A percentile compares a stretch with the other conserved stretches of the same genome.
Evolutionary conservation across 2,888 invertebrate species (phyloP).

Genomic region (Helicoverpa assulta): DNA sequence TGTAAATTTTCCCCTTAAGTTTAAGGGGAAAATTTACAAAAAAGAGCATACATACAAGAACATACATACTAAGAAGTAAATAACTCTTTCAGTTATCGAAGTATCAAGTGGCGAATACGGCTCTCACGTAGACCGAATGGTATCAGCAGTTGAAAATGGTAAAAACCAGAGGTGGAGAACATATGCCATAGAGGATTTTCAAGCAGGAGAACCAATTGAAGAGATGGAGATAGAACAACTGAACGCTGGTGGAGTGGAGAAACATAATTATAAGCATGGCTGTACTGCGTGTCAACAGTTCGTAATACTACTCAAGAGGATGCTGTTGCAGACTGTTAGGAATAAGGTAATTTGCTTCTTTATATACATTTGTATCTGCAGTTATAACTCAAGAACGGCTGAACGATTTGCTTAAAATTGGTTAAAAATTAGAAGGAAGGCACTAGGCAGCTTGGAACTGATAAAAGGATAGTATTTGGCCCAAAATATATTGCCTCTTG

Average conservation of each 20-base stretch:
- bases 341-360: slow-evolving; percentile 91
- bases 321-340: slow-evolving; percentile 94
- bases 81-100: slow-evolving; percentile 92
- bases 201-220: slow-evolving; percentile 52
- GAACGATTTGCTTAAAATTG: no score
- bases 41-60: no score
- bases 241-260: slow-evolving; percentile 83
- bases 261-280: slow-evolving; percentile 88
- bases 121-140: slow-evolving; percentile 92
- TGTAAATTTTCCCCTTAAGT: no score
- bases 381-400: no score
- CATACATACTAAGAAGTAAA: no score
- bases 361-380: no score
- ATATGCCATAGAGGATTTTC: slow-evolving; percentile 68
- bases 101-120: slow-evolving; percentile 95
- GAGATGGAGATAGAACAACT: slow-evolving; percentile 83
- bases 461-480: no score
- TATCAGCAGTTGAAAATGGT: slow-evolving; percentile 92
- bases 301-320: slow-evolving; percentile 91
- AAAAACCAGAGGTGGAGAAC: slow-evolving; percentile 89
- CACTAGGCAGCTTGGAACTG: no score
- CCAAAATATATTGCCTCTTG: no score
- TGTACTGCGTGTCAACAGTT: slow-evolving; percentile 93
- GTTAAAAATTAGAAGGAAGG: no score
- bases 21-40: no score